These are phyloP conservation scores for Scylla paramamosain DNA, from an alignment of 1,140 invertebrate species.

Conservation along the genomic window DNA sequence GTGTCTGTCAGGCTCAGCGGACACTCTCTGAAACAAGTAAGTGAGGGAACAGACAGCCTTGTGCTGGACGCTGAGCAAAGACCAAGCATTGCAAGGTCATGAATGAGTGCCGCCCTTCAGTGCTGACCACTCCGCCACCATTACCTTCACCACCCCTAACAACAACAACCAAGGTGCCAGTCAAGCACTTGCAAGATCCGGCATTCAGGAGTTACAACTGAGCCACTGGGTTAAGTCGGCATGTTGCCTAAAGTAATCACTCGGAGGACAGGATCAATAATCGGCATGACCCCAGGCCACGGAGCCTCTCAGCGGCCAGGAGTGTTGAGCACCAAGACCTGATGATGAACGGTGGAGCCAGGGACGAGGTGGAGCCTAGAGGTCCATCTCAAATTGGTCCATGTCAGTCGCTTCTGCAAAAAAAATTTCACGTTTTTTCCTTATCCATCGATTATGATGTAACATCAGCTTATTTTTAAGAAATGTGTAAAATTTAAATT, in stretches of 20 bases:
- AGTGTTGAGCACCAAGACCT: slow-evolving; percentile 11
- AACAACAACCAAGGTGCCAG: not conserved
- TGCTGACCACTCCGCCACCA: not conserved
- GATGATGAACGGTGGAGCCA: not conserved
- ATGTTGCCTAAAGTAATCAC: slow-evolving; percentile 22
- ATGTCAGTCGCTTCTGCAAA: not conserved
- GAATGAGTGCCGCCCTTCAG: not conserved
- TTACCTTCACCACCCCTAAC: not conserved
- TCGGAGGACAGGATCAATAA: slow-evolving; percentile 10
- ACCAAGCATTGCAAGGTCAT: not conserved
- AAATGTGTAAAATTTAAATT: too few species aligned
- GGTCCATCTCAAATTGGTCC: slow-evolving; percentile 11
- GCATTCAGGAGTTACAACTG: not conserved
- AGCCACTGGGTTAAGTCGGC: slow-evolving; percentile 7
- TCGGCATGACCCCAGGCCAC: slow-evolving; percentile 6
- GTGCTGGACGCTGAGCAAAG: slow-evolving; percentile 8
- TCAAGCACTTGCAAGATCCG: not conserved
- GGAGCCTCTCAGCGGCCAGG: not conserved
- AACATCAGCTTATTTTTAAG: too few species aligned
- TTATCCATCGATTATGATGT: too few species aligned
- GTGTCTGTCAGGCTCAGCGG: not conserved
- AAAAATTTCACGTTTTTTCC: not conserved
- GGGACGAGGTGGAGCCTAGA: not conserved
- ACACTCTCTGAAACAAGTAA: not conserved
- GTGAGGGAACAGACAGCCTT: not conserved